phyloP scores from a whole-genome alignment of 2,888 invertebrate species.

The Xestia ashworthii region DNA sequence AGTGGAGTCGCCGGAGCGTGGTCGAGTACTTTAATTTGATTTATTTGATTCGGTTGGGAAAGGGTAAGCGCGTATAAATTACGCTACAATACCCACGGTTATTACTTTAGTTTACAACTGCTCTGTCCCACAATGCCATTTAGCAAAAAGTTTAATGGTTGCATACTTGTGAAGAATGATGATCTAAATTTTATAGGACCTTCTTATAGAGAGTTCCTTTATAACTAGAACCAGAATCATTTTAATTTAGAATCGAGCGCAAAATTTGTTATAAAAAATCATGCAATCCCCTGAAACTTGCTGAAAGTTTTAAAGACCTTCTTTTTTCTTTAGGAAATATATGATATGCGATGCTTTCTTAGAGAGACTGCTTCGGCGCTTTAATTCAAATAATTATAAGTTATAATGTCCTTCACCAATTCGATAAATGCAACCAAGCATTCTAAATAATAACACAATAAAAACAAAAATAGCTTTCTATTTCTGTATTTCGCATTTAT shows the following conservation, averaged over 20 bases:
- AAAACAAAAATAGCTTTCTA: slow-evolving; percentile 22
- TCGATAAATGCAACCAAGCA: background rate
- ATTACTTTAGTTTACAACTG: slow-evolving; percentile 65
- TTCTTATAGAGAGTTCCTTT: slow-evolving; percentile 3
- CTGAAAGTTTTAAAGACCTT: background rate
- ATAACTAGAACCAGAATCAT: background rate
- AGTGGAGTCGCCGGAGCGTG: slow-evolving; percentile 84
- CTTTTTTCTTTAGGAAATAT: background rate
- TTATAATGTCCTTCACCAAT: background rate
- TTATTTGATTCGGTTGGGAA: slow-evolving; percentile 87
- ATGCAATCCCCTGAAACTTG: background rate
- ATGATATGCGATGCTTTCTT: background rate
- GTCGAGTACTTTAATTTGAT: slow-evolving; percentile 89
- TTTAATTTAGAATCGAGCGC: background rate
- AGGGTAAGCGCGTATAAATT: slow-evolving; percentile 87
- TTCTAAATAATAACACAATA: slow-evolving; percentile 10
- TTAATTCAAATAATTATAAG: background rate
- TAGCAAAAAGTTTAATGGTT: slow-evolving; percentile 69
- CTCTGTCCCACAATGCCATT: slow-evolving; percentile 65
- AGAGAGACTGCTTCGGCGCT: background rate
- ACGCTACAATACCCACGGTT: slow-evolving; percentile 77
- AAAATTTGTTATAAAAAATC: background rate
- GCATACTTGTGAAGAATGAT: slow-evolving; percentile 49
- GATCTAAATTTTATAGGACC: slow-evolving; percentile 38
- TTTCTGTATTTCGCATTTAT: slow-evolving; percentile 56